Evolutionary conservation across 2,888 invertebrate species (phyloP).

Genomic region (Hirudinaria manillensis): DNA sequence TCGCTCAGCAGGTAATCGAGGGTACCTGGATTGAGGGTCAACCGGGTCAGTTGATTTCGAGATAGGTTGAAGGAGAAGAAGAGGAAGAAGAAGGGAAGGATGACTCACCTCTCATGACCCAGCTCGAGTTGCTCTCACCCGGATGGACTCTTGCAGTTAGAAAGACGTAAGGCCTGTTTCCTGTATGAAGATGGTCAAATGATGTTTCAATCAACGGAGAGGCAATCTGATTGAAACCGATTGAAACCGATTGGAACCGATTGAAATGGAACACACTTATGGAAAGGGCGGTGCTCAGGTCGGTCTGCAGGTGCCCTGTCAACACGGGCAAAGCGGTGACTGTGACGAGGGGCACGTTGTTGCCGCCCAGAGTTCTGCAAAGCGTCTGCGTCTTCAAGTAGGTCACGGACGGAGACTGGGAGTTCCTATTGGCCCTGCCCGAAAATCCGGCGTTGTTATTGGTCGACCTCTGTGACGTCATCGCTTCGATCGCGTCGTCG

Average conservation of each 20-base stretch:
- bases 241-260: too few relatives aligned
- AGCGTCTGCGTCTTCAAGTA: constrained; percentile 66
- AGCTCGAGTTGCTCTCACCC: constrained; percentile 79
- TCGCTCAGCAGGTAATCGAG: constrained; percentile 64
- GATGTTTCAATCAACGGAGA: too few relatives aligned
- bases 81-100: too few relatives aligned
- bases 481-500: neutral
- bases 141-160: constrained; percentile 77
- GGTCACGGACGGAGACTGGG: neutral
- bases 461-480: neutral
- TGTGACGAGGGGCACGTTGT: constrained; percentile 70
- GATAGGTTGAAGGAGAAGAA: too few relatives aligned
- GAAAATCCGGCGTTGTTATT: constrained; percentile 10
- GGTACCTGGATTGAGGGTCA: constrained; percentile 56
- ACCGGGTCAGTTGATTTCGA: neutral
- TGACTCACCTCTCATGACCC: constrained; percentile 61
- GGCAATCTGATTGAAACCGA: too few relatives aligned
- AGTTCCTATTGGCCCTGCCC: constrained; percentile 14
- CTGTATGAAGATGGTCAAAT: too few relatives aligned
- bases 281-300: neutral
- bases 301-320: neutral
- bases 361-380: constrained; percentile 67
- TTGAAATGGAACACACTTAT: neutral
- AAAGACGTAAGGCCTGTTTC: constrained; percentile 59
- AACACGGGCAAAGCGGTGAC: constrained; percentile 59